Conservation (phyloP, 2,113 vertebrate species). For the Microtus pennsylvanicus region DNA sequence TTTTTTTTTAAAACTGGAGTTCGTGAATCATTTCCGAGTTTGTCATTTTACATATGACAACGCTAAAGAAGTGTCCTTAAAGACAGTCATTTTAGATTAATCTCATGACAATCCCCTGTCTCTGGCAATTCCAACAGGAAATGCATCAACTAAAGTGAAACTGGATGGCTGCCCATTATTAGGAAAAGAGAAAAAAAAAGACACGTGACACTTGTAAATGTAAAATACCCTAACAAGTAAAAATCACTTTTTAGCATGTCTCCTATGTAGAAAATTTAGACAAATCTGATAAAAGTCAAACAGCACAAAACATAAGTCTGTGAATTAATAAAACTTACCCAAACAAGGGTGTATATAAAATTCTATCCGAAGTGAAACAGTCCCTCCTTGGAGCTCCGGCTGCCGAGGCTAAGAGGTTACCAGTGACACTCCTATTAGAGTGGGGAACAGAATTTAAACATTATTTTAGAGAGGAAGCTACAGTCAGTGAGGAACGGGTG, state of each 20-base stretch:
- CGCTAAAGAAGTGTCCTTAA: not conserved
- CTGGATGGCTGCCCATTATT: not conserved
- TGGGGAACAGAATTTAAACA: slow-evolving; percentile 1
- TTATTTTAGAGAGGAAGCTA: not conserved
- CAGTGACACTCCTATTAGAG: slow-evolving; percentile 44
- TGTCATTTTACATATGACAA: not conserved
- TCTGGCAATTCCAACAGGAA: not conserved
- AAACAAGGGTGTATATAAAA: not conserved
- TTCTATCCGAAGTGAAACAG: not conserved
- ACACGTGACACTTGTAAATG: not conserved
- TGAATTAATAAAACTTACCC: slow-evolving; percentile 61
- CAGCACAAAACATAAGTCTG: not conserved
- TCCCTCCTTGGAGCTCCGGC: slow-evolving; percentile 1
- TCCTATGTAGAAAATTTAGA: not conserved
- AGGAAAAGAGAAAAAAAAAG: not conserved
- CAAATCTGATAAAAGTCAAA: slow-evolving; percentile 42
- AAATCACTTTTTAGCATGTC: not conserved
- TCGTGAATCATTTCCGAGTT: not conserved
- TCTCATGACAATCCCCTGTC: not conserved
- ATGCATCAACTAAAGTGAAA: not conserved
- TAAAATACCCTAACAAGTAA: not conserved
- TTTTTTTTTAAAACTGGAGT: not conserved
- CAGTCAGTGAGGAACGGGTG: not conserved
- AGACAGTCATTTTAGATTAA: slow-evolving; percentile 21
- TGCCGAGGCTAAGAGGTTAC: slow-evolving; percentile 32